Conservation (phyloP, 1,140 invertebrate species). For the Ptiloglossa arizonensis region DNA sequence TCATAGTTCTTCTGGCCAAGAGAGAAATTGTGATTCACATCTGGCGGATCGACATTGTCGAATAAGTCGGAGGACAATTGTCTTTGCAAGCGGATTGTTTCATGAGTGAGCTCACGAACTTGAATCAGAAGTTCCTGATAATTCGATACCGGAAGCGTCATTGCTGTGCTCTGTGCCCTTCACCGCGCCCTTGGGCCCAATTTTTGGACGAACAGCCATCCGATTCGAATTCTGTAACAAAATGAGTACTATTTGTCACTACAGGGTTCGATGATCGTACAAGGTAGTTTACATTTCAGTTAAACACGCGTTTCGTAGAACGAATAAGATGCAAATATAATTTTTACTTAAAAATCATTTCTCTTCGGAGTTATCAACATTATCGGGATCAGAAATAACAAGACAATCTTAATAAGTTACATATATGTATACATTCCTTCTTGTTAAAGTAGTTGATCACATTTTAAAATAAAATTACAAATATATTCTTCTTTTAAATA, state of each 20-base stretch:
- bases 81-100: slow-evolving; percentile 79
- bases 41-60: slow-evolving; percentile 68
- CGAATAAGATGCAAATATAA: too few species aligned
- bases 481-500: too few species aligned
- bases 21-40: slow-evolving; percentile 76
- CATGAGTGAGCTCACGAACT: slow-evolving; percentile 82
- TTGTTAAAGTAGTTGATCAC: too few species aligned
- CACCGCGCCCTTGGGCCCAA: slow-evolving; percentile 49
- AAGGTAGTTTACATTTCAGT: not conserved
- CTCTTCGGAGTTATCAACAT: too few species aligned
- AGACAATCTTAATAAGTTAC: too few species aligned
- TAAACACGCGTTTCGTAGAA: too few species aligned
- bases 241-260: not conserved
- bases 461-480: too few species aligned
- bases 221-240: slow-evolving; percentile 56
- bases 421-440: too few species aligned
- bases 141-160: slow-evolving; percentile 82
- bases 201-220: slow-evolving; percentile 57
- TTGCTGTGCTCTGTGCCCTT: slow-evolving; percentile 65
- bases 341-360: too few species aligned
- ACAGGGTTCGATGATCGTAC: not conserved
- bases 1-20: slow-evolving; percentile 71
- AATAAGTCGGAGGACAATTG: slow-evolving; percentile 77
- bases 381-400: too few species aligned
- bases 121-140: slow-evolving; percentile 82